A percentile compares a stretch with the other conserved stretches of the same genome.
These are phyloP conservation scores for Euplexia lucipara DNA, from an alignment of 2,888 invertebrate species.

Conservation along the genomic window DNA sequence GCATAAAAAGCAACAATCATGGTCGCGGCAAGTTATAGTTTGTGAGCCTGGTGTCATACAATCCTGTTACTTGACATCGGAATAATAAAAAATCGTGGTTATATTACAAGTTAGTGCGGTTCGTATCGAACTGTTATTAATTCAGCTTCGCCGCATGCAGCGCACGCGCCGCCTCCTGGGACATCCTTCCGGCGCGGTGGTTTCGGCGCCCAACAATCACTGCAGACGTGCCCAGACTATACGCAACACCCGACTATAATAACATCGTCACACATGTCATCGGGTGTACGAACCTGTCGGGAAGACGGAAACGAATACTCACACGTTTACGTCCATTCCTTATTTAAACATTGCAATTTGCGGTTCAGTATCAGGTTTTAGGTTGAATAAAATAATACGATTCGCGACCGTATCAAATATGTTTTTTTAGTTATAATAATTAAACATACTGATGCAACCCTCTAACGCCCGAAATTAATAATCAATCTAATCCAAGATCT, in stretches of 20 bases:
- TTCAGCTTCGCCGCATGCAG: conserved; percentile 62
- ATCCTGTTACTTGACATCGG: conserved; percentile 59
- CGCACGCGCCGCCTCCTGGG: conserved; percentile 73
- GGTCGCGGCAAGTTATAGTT: conserved; percentile 10
- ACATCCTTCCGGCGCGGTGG: conserved; percentile 84
- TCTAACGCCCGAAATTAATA: too few relatives aligned
- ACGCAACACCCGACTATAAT: conserved; percentile 32
- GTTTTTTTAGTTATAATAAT: too few relatives aligned
- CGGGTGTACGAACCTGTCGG: conserved; percentile 19
- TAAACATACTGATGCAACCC: too few relatives aligned
- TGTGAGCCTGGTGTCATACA: conserved; percentile 53
- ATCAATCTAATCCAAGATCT: too few relatives aligned
- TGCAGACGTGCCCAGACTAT: conserved; percentile 76
- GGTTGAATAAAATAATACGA: too few relatives aligned
- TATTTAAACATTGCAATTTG: conserved; percentile 25
- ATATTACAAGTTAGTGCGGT: conserved; percentile 19
- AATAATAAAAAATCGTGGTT: conserved; percentile 48
- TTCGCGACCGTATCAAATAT: too few relatives aligned
- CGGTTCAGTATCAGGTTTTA: too few relatives aligned
- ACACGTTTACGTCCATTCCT: conserved; percentile 35
- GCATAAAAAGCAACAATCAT: not conserved
- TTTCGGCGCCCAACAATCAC: conserved; percentile 76
- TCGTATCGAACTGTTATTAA: conserved; percentile 52
- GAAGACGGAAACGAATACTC: conserved; percentile 55
- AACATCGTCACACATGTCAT: conserved; percentile 48